These are phyloP conservation scores for Eumerus sabulonum DNA, from an alignment of 2,888 invertebrate genomes.

Conservation along the genomic window DNA sequence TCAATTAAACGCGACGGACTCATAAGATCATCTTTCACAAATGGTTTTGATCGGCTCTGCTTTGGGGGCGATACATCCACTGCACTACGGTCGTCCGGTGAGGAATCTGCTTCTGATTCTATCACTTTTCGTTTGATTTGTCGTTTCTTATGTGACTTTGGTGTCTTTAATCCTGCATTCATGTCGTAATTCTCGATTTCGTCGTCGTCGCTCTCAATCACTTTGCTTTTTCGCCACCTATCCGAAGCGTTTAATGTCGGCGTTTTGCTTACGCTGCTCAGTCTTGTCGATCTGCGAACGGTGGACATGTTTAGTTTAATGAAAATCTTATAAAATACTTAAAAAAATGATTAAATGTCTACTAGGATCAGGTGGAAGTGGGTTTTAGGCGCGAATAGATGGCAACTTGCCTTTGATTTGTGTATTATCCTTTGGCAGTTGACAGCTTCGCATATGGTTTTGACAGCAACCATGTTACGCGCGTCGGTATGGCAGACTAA, in stretches of 20 bases:
- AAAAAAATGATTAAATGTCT: not conserved
- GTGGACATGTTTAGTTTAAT: slow-evolving; percentile 74
- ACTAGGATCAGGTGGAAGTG: not conserved
- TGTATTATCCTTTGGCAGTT: slow-evolving; percentile 29
- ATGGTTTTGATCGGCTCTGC: slow-evolving; percentile 70
- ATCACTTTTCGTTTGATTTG: slow-evolving; percentile 56
- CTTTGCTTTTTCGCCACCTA: slow-evolving; percentile 57
- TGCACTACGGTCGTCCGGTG: not conserved
- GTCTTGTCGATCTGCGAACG: slow-evolving; percentile 75
- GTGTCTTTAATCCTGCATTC: slow-evolving; percentile 44
- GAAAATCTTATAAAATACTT: not conserved
- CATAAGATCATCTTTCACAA: slow-evolving; percentile 70
- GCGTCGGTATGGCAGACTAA: slow-evolving; percentile 28
- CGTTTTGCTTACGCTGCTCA: slow-evolving; percentile 73
- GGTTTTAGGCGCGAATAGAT: slow-evolving; percentile 45
- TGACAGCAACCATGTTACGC: slow-evolving; percentile 20
- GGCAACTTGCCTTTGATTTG: slow-evolving; percentile 36
- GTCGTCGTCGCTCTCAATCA: slow-evolving; percentile 30
- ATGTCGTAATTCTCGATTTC: slow-evolving; percentile 62
- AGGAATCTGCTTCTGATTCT: slow-evolving; percentile 38
- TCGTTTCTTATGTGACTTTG: slow-evolving; percentile 52
- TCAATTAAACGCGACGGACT: slow-evolving; percentile 76
- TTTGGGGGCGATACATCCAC: slow-evolving; percentile 76
- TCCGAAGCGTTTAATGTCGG: slow-evolving; percentile 53
- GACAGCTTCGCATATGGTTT: slow-evolving; percentile 48